Evolutionary conservation across 2,888 invertebrate species (phyloP).

Genomic region (Synergus japonicus): DNA sequence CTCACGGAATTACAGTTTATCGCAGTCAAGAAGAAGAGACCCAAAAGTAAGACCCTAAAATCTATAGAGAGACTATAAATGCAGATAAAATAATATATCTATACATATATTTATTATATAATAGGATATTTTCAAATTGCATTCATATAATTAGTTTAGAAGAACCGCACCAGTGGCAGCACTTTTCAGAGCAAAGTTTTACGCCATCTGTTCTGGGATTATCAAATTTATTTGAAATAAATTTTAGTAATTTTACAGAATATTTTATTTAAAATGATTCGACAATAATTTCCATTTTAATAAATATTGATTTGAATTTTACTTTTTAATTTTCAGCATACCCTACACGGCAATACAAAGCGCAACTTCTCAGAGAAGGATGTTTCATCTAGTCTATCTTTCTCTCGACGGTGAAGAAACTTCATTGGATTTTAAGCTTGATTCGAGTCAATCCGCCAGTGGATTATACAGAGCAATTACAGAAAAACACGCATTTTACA

Average conservation of each 20-base stretch:
- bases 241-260: no score
- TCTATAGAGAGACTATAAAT: neutral
- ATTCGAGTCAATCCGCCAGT: conserved; percentile 89
- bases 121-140: neutral
- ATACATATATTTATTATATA: neutral
- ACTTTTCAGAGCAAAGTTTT: neutral
- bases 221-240: neutral
- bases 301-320: neutral
- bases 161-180: neutral
- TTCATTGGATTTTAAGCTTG: conserved; percentile 87
- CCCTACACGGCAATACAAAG: conserved; percentile 90
- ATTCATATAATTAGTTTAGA: neutral
- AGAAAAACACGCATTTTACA: conserved; percentile 95
- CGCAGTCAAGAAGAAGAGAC: conserved; percentile 84
- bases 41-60: conserved; percentile 79
- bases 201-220: neutral
- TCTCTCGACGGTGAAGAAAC: conserved; percentile 84
- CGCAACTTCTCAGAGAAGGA: conserved; percentile 86
- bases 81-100: no score
- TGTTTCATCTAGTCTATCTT: conserved; percentile 87
- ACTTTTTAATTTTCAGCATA: conserved; percentile 80
- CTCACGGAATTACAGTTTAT: conserved; percentile 88
- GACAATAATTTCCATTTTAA: neutral
- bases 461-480: conserved; percentile 92
- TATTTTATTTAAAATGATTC: neutral